Percentiles rank a stretch among this genome's conserved stretches.
Evolutionary conservation across 2,797 vertebrate species (phyloP).

Genomic region (Coregonus ussuriensis): DNA sequence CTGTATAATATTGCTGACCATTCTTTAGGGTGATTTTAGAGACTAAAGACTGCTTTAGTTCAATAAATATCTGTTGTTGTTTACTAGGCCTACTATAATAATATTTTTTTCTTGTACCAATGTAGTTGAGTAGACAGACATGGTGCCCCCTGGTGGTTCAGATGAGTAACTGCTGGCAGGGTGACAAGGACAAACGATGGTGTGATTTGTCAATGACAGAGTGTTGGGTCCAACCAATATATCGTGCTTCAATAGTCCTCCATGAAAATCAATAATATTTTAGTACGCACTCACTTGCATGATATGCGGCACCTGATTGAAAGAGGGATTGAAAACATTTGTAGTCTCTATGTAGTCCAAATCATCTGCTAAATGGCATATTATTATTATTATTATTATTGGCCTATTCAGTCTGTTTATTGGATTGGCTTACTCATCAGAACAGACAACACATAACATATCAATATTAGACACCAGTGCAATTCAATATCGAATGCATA

Average conservation of each 20-base stretch:
- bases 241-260: not conserved
- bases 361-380: not conserved
- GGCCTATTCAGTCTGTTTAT: not conserved
- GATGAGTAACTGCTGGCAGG: not conserved
- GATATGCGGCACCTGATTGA: not conserved
- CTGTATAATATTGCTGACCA: not conserved
- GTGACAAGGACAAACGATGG: slow-evolving; percentile 11
- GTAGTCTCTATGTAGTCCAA: not conserved
- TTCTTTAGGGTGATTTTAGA: not conserved
- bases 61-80: not conserved
- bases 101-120: not conserved
- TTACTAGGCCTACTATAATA: not conserved
- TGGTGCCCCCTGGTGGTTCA: slow-evolving; percentile 64
- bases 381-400: not conserved
- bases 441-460: not conserved
- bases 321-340: not conserved
- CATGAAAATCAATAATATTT: not conserved
- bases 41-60: not conserved
- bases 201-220: slow-evolving; percentile 10
- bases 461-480: not conserved
- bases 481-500: not conserved
- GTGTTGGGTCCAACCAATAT: not conserved
- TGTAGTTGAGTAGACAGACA: slow-evolving; percentile 11
- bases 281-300: slow-evolving; percentile 2
- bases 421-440: not conserved